Evolutionary conservation across 1,140 invertebrate species (phyloP).

Genomic region (Zaprionus nigranus): DNA sequence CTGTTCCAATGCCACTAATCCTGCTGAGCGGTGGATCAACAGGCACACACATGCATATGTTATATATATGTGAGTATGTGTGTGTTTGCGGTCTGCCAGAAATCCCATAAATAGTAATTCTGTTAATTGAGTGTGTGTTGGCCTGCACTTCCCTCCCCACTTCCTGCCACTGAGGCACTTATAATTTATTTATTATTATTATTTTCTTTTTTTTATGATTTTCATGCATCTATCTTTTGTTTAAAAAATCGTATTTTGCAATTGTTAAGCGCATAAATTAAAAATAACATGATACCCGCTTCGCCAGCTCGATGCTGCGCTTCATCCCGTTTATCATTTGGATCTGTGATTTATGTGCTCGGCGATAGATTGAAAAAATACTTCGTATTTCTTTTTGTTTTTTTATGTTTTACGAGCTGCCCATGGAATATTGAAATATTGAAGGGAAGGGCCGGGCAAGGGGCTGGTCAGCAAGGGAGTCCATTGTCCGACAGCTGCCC

Average conservation of each 20-base stretch:
- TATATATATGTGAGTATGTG: background rate
- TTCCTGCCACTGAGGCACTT: slow-evolving; percentile 36
- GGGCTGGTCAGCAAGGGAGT: slow-evolving; percentile 1
- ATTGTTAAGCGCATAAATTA: slow-evolving; percentile 66
- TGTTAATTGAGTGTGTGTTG: slow-evolving; percentile 69
- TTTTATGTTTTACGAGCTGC: slow-evolving; percentile 2
- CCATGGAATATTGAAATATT: slow-evolving; percentile 1
- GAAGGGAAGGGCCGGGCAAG: background rate
- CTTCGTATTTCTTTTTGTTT: slow-evolving; percentile 4
- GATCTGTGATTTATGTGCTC: slow-evolving; percentile 61
- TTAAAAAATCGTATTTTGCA: slow-evolving; percentile 71
- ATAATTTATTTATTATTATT: slow-evolving; percentile 54
- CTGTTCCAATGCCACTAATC: slow-evolving; percentile 58
- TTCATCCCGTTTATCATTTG: slow-evolving; percentile 27
- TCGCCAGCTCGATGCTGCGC: background rate
- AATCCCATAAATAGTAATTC: slow-evolving; percentile 79
- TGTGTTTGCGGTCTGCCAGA: slow-evolving; percentile 27
- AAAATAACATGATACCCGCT: slow-evolving; percentile 16
- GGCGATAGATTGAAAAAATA: slow-evolving; percentile 28
- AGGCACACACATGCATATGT: slow-evolving; percentile 8
- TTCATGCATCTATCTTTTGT: slow-evolving; percentile 42
- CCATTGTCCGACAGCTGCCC: slow-evolving; percentile 35
- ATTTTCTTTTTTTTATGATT: slow-evolving; percentile 6
- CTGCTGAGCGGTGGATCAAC: slow-evolving; percentile 51
- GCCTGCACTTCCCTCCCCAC: background rate